Evolutionary conservation across 2,888 invertebrate genomes (phyloP).

Genomic region (Lysandra coridon): DNA sequence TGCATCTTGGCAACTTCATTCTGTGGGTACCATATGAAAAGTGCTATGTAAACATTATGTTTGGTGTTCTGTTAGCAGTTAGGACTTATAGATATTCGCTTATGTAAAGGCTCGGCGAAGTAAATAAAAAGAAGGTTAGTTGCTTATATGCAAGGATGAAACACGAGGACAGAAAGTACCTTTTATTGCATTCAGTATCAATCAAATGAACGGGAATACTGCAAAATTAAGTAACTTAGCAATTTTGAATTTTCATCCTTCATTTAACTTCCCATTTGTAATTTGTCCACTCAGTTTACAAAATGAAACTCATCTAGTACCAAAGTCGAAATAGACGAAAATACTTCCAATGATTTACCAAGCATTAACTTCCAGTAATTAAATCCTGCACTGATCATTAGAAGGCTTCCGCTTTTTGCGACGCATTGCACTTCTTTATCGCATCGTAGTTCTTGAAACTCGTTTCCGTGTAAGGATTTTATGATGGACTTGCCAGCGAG

Average conservation of each 20-base stretch:
- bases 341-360: background rate
- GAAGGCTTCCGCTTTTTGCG: constrained; percentile 2
- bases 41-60: too few species aligned
- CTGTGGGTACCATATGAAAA: background rate
- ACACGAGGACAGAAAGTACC: too few species aligned
- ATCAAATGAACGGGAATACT: too few species aligned
- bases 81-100: too few species aligned
- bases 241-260: background rate
- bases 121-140: too few species aligned
- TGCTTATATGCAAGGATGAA: too few species aligned
- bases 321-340: background rate
- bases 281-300: too few species aligned
- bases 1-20: background rate
- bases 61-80: too few species aligned
- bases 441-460: constrained; percentile 17
- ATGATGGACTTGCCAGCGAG: constrained; percentile 16
- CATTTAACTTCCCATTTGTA: too few species aligned
- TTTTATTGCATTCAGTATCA: too few species aligned
- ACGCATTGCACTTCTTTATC: constrained; percentile 15
- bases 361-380: constrained; percentile 8
- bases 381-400: constrained; percentile 2
- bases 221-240: background rate
- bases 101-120: too few species aligned
- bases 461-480: constrained; percentile 13
- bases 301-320: background rate